These are phyloP conservation scores for Alosa sapidissima DNA, from an alignment of 2,797 vertebrate genomes.

Conservation along the genomic window DNA sequence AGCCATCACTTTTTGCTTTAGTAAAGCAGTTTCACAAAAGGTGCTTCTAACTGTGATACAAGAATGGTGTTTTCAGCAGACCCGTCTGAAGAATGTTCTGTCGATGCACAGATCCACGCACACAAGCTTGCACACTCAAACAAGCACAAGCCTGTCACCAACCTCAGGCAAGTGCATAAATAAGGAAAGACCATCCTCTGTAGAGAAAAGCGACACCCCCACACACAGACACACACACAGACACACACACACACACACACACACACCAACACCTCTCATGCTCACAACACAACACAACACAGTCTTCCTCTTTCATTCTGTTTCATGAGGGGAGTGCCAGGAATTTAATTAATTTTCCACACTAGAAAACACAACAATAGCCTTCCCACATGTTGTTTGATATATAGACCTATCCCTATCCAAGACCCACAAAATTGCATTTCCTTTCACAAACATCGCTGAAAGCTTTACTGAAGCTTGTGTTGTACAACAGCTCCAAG, in stretches of 20 bases:
- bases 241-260: not conserved
- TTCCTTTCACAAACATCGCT: not conserved
- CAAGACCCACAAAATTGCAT: not conserved
- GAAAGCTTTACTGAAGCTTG: not conserved
- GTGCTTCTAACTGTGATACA: not conserved
- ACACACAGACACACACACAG: conserved; percentile 12
- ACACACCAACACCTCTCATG: conserved; percentile 13
- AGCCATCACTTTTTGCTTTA: not conserved
- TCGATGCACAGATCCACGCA: not conserved
- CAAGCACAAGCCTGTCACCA: not conserved
- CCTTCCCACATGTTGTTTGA: conserved; percentile 47
- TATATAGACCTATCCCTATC: too few relatives aligned
- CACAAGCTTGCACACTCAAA: not conserved
- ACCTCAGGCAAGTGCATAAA: not conserved
- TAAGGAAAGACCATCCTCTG: too few relatives aligned
- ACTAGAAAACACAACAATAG: conserved; percentile 45
- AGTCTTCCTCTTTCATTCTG: not conserved
- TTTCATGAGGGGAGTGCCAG: conserved; percentile 54
- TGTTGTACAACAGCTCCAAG: not conserved
- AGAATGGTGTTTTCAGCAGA: not conserved
- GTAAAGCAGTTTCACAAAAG: not conserved
- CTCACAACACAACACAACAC: conserved; percentile 40
- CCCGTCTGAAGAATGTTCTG: not conserved
- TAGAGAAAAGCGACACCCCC: not conserved
- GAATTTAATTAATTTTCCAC: conserved; percentile 56